These are phyloP conservation scores for Mnemiopsis leidyi DNA, from an alignment of 37 sponge, comb jelly and placozoan genomes.

Conservation along the genomic window DNA sequence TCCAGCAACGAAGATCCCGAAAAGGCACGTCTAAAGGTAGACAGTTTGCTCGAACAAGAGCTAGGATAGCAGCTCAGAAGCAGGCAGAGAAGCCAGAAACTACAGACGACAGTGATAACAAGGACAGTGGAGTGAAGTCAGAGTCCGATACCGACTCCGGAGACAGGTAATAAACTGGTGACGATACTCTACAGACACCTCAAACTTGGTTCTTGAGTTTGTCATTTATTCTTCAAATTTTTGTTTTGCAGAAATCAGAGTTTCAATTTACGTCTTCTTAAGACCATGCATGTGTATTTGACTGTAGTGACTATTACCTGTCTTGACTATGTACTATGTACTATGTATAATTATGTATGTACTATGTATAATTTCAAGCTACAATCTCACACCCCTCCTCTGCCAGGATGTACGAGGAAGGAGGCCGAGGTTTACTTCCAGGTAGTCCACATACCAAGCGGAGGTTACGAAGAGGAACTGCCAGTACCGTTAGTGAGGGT, in stretches of 20 bases:
- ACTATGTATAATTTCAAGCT: too few species aligned
- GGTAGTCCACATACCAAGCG: slow-evolving; percentile 13
- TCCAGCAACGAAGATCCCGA: not conserved
- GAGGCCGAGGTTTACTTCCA: not conserved
- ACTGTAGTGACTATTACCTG: too few species aligned
- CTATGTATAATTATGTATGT: too few species aligned
- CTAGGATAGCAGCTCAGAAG: not conserved
- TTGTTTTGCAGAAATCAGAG: too few species aligned
- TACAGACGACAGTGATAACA: slow-evolving; percentile 63
- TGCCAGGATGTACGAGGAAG: not conserved
- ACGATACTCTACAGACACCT: too few species aligned
- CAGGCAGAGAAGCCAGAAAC: not conserved
- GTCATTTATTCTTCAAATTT: too few species aligned
- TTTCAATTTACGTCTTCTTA: too few species aligned
- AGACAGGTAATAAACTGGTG: too few species aligned
- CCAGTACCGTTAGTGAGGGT: slow-evolving; percentile 17
- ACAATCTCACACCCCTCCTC: too few species aligned
- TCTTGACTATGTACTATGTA: too few species aligned
- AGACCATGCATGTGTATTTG: too few species aligned
- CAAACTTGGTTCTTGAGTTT: too few species aligned
- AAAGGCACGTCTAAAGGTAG: slow-evolving; percentile 3
- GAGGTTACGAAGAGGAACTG: not conserved
- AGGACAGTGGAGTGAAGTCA: slow-evolving; percentile 51
- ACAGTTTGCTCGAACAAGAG: slow-evolving; percentile 2
- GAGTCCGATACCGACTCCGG: slow-evolving; percentile 5